Percentiles rank a stretch among this genome's conserved stretches.
These are phyloP conservation scores for Epistrophe eligans DNA, from an alignment of 2,888 invertebrate genomes.

Conservation along the genomic window DNA sequence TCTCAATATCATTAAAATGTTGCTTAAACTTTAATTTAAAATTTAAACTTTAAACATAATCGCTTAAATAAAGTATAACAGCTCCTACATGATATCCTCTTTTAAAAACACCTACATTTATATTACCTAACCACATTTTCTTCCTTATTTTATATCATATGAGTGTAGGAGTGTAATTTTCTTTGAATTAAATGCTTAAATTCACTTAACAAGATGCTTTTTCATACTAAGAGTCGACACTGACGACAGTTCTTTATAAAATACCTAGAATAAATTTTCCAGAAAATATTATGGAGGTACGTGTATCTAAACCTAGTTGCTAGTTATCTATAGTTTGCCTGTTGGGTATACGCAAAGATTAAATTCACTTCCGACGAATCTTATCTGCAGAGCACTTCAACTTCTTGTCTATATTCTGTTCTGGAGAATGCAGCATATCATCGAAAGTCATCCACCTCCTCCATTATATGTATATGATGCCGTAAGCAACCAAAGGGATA, in stretches of 20 bases:
- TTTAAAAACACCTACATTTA: no score
- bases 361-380: conserved; percentile 52
- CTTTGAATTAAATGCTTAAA: conserved; percentile 22
- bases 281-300: background rate
- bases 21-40: no score
- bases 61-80: no score
- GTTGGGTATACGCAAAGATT: conserved; percentile 33
- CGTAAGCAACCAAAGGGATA: conserved; percentile 1
- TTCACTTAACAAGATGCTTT: conserved; percentile 11
- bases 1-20: no score
- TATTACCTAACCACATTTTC: no score
- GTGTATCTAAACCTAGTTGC: background rate
- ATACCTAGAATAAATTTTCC: background rate
- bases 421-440: conserved; percentile 53
- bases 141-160: background rate
- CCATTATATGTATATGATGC: background rate
- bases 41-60: no score
- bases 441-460: conserved; percentile 26
- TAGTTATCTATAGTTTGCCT: background rate
- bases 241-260: background rate
- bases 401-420: conserved; percentile 19
- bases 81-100: no score
- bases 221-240: background rate
- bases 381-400: conserved; percentile 37
- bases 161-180: background rate